Conservation (phyloP, 2,888 invertebrate species). For the Euzophera pinguis region DNA sequence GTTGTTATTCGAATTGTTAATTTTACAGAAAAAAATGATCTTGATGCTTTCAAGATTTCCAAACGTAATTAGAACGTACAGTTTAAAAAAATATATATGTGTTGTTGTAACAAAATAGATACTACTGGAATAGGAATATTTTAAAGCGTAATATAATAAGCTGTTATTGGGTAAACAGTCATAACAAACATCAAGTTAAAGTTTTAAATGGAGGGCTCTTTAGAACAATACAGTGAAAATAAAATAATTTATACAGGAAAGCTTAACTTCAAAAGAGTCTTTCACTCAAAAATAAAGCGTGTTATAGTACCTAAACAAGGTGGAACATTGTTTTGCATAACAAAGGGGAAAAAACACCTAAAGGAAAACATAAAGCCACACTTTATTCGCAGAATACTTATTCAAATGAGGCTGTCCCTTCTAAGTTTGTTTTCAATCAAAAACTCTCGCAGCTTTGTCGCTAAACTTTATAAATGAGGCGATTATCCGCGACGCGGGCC, state of each 20-base stretch:
- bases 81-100: no score
- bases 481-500: slow-evolving; percentile 67
- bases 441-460: slow-evolving; percentile 78
- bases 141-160: slow-evolving; percentile 47
- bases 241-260: slow-evolving; percentile 79
- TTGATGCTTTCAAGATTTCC: no score
- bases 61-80: no score
- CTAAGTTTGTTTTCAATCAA: slow-evolving; percentile 81
- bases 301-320: slow-evolving; percentile 79
- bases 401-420: slow-evolving; percentile 80
- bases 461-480: slow-evolving; percentile 80
- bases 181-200: slow-evolving; percentile 56
- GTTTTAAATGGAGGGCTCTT: slow-evolving; percentile 67
- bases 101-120: no score
- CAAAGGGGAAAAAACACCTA: slow-evolving; percentile 78
- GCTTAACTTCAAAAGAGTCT: slow-evolving; percentile 80
- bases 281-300: slow-evolving; percentile 80
- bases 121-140: no score
- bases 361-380: slow-evolving; percentile 80
- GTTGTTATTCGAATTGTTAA: no score
- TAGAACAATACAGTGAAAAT: slow-evolving; percentile 77
- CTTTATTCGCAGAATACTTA: slow-evolving; percentile 80
- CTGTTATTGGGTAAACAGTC: slow-evolving; percentile 57
- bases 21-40: no score
- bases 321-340: slow-evolving; percentile 80